These are phyloP conservation scores for Rhabdornis inornatus DNA, from an alignment of 2,113 vertebrate genomes.

Conservation along the genomic window DNA sequence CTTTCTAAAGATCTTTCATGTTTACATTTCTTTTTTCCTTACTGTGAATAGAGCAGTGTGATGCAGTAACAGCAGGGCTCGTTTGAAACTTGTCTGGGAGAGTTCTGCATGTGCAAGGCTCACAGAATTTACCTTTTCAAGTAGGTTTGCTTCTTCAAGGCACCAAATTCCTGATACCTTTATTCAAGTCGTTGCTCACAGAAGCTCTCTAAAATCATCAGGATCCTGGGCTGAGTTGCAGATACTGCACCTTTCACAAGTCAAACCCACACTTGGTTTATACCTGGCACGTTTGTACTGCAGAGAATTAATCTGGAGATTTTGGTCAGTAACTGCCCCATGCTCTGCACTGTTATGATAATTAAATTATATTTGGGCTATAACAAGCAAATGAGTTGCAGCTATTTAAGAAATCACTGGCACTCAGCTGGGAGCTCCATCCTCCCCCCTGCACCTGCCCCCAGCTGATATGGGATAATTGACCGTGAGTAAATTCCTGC, in stretches of 20 bases:
- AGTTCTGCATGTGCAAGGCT: not conserved
- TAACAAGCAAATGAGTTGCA: conserved; percentile 28
- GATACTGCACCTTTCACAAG: not conserved
- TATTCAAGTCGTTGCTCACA: not conserved
- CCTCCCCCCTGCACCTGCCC: not conserved
- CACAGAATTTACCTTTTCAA: conserved; percentile 15
- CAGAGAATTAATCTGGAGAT: not conserved
- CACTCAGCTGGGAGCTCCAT: not conserved
- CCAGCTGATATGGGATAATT: not conserved
- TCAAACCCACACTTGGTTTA: not conserved
- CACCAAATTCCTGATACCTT: not conserved
- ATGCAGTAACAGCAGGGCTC: not conserved
- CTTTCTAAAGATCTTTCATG: conserved; percentile 22
- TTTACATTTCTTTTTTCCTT: conserved; percentile 17
- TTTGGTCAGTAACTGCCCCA: not conserved
- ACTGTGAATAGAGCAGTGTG: not conserved
- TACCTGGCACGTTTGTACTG: not conserved
- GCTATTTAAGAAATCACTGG: conserved; percentile 16
- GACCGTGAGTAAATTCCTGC: not conserved
- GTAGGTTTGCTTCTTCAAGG: not conserved
- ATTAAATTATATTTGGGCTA: conserved; percentile 11
- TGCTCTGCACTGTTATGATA: not conserved
- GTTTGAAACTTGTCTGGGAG: not conserved
- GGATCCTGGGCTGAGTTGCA: not conserved
- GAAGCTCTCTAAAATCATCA: not conserved